Base-by-base conservation (phyloP, 2,797 vertebrate genomes). In the Rhinophrynus dorsalis region DNA sequence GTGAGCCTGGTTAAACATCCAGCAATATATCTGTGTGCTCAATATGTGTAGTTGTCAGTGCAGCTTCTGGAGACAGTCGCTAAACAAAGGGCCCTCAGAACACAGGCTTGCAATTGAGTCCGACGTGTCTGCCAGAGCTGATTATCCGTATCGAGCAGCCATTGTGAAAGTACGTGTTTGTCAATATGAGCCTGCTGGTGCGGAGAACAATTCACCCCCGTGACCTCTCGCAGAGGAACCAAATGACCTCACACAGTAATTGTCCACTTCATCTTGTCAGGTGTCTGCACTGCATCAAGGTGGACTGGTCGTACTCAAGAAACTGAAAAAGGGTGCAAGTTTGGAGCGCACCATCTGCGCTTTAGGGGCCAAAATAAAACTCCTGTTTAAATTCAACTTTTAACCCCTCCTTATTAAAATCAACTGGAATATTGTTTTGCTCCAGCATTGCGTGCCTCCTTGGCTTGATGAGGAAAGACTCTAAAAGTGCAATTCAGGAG, bases 121-220 rank as follows among this genome's bases (percentile, higher is more conserved):
- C 21, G 47, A 26, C 6, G 20, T 76, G 66, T 82, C 69, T 33
- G 69, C 69, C 61, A 78, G 66, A 79, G 77, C 80, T 80, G 77
- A 77, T 77, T 78, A 78, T 70, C 79, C 74, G 35, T 67, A 76
- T 83, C 85, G 79, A 74, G 52, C 82, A 84, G 81, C 79, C 54
- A 76, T 82, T 80, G 77, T 79, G 76, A 71, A 79, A 75, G 78
- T 80, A 75, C 23, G 74, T 20, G 44, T 78, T 73, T 66, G 61
- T 72, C 61, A 51, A 73, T 67, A 65, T 79, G 81, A 85, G 80
- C 66, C 79, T 61, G 35, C 71, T 76, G 55, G 76, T 74, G 38
- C 29, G n/a, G n/a, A 15, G 65, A 61, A 47, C 45, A 62, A 50
- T 27, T 17, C 47, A 54, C 54, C 69, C 59, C 50, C 59, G 51